Base-by-base conservation (phyloP, 2,888 invertebrate genomes). In the Adelphocoris suturalis region DNA sequence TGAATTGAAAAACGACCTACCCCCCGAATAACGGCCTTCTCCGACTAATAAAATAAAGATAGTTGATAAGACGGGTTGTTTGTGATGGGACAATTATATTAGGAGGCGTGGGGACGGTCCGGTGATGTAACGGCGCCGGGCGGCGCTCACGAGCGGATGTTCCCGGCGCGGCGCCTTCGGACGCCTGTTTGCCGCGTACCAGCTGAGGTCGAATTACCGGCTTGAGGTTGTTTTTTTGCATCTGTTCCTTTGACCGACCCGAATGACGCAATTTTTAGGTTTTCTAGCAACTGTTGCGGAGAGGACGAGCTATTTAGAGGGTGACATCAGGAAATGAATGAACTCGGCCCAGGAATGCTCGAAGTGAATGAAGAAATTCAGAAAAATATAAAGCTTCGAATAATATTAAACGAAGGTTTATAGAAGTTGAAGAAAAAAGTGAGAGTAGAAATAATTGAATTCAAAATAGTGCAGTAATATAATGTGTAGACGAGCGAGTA, bases 141-240 rank as follows among this genome's bases (percentile, higher is more conserved):
- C 68, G 68, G 68, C 68, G 68, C 68, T 68, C 68, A 68, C 68
- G 68, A 68, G 68, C 68, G 68, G 68, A 68, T 68, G 68, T 68
- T 27, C 68, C 68, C 5, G 68, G 68, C 23, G 68, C 37, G 37
- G 37, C 37, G 37, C 37, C 37, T 37, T 37, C 68, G 12, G 19
- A 9, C 68, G 19, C 23, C 23, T 27, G 23, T 13, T 27, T 27
- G 68, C 23, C 68, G 68, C 12, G 68, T 19, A 68, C 68, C 68
- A 19, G 52, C 52, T 52, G 68, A 23, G 68, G n/a, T 68, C 68
- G 68, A 12, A 19, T 23, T 68, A 68, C 68, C 68, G 68, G 68
- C 19, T 68, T 27, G 23, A 52, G 12, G 68, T 19, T 19, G 23
- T 68, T 68, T 23, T 5, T 68, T 23, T 23, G 27, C 68, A 12